Base-by-base conservation (phyloP, 2,888 invertebrate genomes). In the Himalopsyche kuldschensis region DNA sequence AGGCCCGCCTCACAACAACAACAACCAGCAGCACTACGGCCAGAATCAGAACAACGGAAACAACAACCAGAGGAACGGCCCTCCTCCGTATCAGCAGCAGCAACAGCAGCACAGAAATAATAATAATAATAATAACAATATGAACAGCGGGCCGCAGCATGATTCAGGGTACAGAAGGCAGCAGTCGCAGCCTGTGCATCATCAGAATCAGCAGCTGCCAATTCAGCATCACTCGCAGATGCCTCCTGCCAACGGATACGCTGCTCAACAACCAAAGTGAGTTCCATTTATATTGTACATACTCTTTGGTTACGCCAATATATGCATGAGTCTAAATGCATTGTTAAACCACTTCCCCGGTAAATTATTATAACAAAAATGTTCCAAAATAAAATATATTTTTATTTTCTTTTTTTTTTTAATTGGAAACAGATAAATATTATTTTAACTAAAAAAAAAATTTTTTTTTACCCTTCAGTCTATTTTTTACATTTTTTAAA, bases 221-320 rank as follows among this genome's bases (percentile, higher is more conserved):
- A 27, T 48, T 32, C 77, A 82, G 32, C 82, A 82, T 24, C 82
- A 82, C 46, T 75, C 47, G 20, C 82, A 82, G 41, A 69, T 78
- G 78, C 82, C 78, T 41, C 47, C 69, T 30, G 69, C 82, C 3
- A 82, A 82, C n/a, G 82, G 82, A 75, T 82, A 82, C 17, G 27
- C 27, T 10, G 15, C 27, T 11, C 69, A 69, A 55, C 79, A 79
- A 41, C 69, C 75, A 1, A 82, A 82, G 82, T 82, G 35, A 82
- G 79, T 75, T 48, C 17, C 27, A 48, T 4, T 48, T 47, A 35
- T 35, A 35, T 41, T 15, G 11, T n/a, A n/a, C n/a, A n/a, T n/a
- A n/a, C n/a, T n/a, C n/a, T n/a, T n/a, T n/a, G n/a, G n/a, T n/a
- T 35, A 8, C 4, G 35, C 8, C 35, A 6, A 35, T 6, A 35